Base-by-base conservation (phyloP, 2,113 vertebrate species). In the Cyrtonyx montezumae region DNA sequence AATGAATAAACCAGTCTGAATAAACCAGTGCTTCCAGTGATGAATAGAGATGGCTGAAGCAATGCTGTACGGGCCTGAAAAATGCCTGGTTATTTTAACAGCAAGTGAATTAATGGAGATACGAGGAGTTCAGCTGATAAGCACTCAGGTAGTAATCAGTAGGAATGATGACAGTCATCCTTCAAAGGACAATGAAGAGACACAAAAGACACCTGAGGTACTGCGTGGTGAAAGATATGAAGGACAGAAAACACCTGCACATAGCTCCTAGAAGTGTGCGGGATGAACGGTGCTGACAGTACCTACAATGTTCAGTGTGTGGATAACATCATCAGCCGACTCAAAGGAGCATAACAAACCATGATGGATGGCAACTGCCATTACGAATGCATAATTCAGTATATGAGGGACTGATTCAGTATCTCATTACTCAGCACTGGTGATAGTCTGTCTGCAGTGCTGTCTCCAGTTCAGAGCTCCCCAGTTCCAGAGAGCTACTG, bases 81-180 rank as follows among this genome's bases (percentile, higher is more conserved):
- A 76, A 30, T 12, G 6, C 13, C 30, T 48, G 19, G 28, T 75
- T 63, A 43, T 87, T 92, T 86, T 61, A 65, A 65, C 45, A 86
- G 42, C 42, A 71, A 13, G 66, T n/a, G 78, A 79, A 76, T 84
- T 75, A 87, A 91, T 71, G 70, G 53, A 30, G 58, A 84, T 51
- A 2, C 45, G 53, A 36, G 48, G 78, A 92, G 74, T 91, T 93
- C 66, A 75, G 4, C 43, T 68, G 89, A 75, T 84, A 84, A 93
- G 43, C 32, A 42, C 36, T 11, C 32, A 67, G 73, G 66, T 49
- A 83, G 59, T 49, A 23, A 6, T 68, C 91, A 86, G 66, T 34
- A 71, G 76, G 43, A 81, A 62, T 21, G 43, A 71, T 75, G 77
- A 26, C 43, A 58, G 58, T 51, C 78, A 82, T 92, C 75, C 71